Evolutionary conservation across 2,888 invertebrate species (phyloP).

Genomic region (Saturnia japonica): DNA sequence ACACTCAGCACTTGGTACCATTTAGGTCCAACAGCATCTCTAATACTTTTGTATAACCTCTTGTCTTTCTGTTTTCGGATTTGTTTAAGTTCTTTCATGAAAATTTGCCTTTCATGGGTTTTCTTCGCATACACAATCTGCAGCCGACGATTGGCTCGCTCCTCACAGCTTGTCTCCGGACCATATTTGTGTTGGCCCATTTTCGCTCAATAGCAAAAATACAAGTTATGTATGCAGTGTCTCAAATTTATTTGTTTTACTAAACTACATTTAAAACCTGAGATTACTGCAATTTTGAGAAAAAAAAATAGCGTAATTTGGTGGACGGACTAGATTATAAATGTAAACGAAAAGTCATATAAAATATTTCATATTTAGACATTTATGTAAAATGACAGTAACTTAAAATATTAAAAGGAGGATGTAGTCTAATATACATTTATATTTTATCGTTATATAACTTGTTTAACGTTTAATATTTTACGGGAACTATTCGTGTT

Average conservation of each 20-base stretch:
- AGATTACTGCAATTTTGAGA: conserved; percentile 57
- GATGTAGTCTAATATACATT: neutral
- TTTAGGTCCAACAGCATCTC: conserved; percentile 53
- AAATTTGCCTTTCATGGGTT: conserved; percentile 57
- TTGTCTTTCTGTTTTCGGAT: conserved; percentile 48
- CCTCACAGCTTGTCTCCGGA: conserved; percentile 46
- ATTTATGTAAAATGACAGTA: neutral
- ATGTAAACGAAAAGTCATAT: neutral
- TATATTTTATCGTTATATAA: neutral
- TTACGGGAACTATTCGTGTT: neutral
- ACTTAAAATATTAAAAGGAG: neutral
- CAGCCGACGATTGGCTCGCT: conserved; percentile 43
- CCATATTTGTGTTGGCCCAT: conserved; percentile 48
- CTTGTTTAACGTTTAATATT: neutral
- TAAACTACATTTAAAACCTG: conserved; percentile 11
- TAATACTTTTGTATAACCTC: conserved; percentile 40
- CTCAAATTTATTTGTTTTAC: neutral
- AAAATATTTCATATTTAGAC: neutral
- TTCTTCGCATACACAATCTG: conserved; percentile 57
- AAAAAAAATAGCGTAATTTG: conserved; percentile 37
- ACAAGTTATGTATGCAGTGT: conserved; percentile 9
- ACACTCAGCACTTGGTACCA: conserved; percentile 74
- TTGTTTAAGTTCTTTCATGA: conserved; percentile 66
- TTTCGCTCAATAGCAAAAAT: conserved; percentile 18
- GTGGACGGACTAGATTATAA: neutral